Base-by-base conservation (phyloP, 2,888 invertebrate species). In the Phorcus lineatus region DNA sequence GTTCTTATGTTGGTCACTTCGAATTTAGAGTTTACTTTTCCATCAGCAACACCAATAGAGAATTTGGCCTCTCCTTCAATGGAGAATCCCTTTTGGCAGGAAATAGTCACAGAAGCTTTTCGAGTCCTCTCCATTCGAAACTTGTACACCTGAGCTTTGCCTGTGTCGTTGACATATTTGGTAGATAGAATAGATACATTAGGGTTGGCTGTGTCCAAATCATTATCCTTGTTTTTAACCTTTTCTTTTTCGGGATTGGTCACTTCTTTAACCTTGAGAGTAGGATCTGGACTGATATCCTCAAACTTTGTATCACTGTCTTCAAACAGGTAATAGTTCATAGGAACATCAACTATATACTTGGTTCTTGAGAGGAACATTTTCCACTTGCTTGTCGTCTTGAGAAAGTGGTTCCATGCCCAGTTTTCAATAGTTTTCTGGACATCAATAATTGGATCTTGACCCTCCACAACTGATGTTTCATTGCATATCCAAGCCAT, bases 261-360 rank as follows among this genome's bases (percentile, higher is more conserved):
- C 55, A 19, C 2, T 55, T n/a, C n/a, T 17, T 2, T 16, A n/a
- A n/a, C n/a, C n/a, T 16, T 17, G 36, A 4, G 36, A n/a, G 19
- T 57, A 13, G 22, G 57, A 57, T n/a, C 24, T n/a, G n/a, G 57
- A 17, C 19, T 57, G 22, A 11, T 57, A 24, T 57, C 36, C 4
- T 7, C 11, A 17, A 70, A 22, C 22, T 57, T 13, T 17, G 55
- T 28, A 6, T 36, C 22, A 4, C 66, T 16, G 78, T 78, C 78
- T 22, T 84, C 84, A 31, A 83, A 82, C 19, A 79, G 82, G 53
- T 81, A 84, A 28, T 74, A 84, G 80, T 84, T 83, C 80, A 83
- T 81, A 6, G 84, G 84, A 7, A 84, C 84, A 11, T 83, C 82
- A 11, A 84, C 53, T 11, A 74, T 36, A 77, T 66, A 84, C 52